Evolutionary conservation across 1,140 invertebrate genomes (phyloP).

Genomic region (Cryptotermes secundus): DNA sequence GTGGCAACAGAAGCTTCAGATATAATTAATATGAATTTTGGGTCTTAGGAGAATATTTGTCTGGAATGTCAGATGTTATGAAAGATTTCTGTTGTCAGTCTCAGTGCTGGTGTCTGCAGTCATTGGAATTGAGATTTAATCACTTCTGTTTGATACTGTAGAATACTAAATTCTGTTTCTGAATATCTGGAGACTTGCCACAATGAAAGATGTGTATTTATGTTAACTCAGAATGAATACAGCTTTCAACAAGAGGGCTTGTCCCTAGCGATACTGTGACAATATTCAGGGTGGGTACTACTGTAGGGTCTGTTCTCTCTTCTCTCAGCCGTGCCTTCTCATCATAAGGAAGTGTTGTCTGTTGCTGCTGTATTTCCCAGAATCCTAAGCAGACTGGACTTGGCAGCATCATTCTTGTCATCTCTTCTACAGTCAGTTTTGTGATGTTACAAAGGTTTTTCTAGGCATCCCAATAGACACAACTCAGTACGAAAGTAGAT

Average conservation of each 20-base stretch:
- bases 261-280: background rate
- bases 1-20: too few relatives aligned
- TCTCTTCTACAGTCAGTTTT: background rate
- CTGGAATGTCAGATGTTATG: too few relatives aligned
- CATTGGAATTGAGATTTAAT: too few relatives aligned
- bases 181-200: background rate
- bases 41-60: too few relatives aligned
- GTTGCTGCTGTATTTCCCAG: background rate
- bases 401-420: background rate
- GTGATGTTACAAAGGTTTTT: background rate
- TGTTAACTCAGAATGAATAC: background rate
- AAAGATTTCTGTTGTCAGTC: too few relatives aligned
- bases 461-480: background rate
- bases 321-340: conserved; percentile 12
- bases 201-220: background rate
- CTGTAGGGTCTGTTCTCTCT: background rate
- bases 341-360: background rate
- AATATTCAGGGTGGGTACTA: conserved; percentile 18
- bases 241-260: background rate
- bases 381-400: background rate
- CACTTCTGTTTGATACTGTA: background rate
- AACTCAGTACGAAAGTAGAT: background rate
- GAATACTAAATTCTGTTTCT: background rate
- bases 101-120: too few relatives aligned
- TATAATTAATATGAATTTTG: too few relatives aligned